Base-by-base conservation (phyloP, 1,140 invertebrate genomes). In the Rhyzopertha dominica region DNA sequence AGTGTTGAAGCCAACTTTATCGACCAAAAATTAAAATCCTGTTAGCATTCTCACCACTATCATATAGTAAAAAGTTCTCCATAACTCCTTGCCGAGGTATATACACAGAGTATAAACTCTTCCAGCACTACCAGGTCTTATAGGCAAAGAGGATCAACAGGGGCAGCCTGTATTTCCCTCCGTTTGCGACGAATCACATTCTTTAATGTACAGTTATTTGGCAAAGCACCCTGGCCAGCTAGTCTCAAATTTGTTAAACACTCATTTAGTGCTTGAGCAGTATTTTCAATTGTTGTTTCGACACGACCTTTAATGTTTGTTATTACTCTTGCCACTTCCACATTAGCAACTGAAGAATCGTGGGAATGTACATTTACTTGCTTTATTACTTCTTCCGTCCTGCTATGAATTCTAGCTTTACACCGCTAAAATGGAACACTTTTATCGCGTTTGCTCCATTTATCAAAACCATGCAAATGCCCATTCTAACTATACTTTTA, bases 21-120 rank as follows among this genome's bases (percentile, higher is more conserved):
- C 29, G 22, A 12, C 41, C 41, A 26, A 43, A 43, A 24, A 43
- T 43, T 34, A 43, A 23, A 31, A 42, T 42, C 29, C 43, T 24
- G 9, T 38, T 13, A 9, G 34, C n/a, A 7, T 32, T 13, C 10
- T 32, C 13, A 32, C 30, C 41, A 35, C 19, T 34, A 31, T 35
- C 40, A 19, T 23, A 8, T 9, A 42, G 29, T 16, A 42, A 32
- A 16, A 42, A 42, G 26, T 17, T 42, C 32, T 42, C 40, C 32
- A n/a, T 9, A 8, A 14, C 32, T 17, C 28, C 28, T 32, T 17
- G 28, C 12, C 13, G 26, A 7, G 17, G 5, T 34, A 9, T 8
- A 32, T 42, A 42, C 20, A n/a, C n/a, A n/a, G n/a, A 19, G 4
- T 31, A 17, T 42, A 25, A 31, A 42, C 14, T n/a, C 5, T 18